Percentiles rank a stretch among this genome's conserved stretches.
Evolutionary conservation across 2,888 invertebrate species (phyloP).

Genomic region (Thumatha senex): DNA sequence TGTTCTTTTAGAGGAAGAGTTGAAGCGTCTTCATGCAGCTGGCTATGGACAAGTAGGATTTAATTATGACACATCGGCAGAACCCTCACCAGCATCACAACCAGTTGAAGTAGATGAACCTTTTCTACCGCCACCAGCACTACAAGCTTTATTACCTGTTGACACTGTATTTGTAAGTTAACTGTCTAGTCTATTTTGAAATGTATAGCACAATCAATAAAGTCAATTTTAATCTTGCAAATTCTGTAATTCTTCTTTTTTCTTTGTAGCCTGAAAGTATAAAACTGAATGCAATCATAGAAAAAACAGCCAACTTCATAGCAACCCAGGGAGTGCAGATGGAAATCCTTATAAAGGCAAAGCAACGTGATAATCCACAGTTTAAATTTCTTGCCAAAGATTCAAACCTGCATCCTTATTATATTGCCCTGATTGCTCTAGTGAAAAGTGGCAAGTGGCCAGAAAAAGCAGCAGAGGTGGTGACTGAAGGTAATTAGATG

Average conservation of each 20-base stretch:
- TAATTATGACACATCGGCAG: slow-evolving; percentile 85
- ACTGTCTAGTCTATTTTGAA: background rate
- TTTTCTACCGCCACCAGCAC: slow-evolving; percentile 87
- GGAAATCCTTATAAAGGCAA: slow-evolving; percentile 99
- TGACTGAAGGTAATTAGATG: slow-evolving; percentile 58
- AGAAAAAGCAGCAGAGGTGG: slow-evolving; percentile 54
- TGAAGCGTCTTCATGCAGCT: slow-evolving; percentile 92
- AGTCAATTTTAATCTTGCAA: too few relatives aligned
- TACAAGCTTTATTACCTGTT: slow-evolving; percentile 87
- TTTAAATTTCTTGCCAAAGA: slow-evolving; percentile 97
- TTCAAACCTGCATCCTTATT: slow-evolving; percentile 93
- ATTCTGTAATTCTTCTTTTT: background rate
- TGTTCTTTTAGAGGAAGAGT: slow-evolving; percentile 90
- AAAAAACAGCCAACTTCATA: slow-evolving; percentile 96
- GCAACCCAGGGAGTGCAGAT: slow-evolving; percentile 97
- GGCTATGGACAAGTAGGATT: slow-evolving; percentile 90
- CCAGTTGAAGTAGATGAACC: slow-evolving; percentile 88
- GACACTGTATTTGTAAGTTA: slow-evolving; percentile 87
- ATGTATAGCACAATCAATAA: too few relatives aligned
- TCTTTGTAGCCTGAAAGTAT: slow-evolving; percentile 89
- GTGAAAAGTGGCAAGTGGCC: slow-evolving; percentile 73
- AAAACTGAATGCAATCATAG: slow-evolving; percentile 96
- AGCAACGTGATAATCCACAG: slow-evolving; percentile 96
- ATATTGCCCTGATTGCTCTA: slow-evolving; percentile 86
- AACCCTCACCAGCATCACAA: slow-evolving; percentile 75